phyloP scores from a whole-genome alignment of 1,140 invertebrate genomes.

The Teleogryllus occipitalis region DNA sequence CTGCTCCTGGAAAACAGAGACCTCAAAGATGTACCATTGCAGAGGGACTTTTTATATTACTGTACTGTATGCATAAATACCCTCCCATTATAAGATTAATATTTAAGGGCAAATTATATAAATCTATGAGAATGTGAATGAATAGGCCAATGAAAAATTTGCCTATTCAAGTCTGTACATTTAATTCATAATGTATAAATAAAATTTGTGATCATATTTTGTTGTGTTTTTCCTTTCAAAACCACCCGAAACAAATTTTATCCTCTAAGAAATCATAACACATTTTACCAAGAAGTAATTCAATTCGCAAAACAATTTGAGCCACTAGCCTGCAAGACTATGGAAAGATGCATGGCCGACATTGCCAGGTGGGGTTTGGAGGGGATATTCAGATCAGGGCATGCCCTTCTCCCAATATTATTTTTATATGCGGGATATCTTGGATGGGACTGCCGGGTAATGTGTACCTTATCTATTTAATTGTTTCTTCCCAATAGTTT shows the following conservation, averaged over 20 bases:
- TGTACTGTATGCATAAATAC: constrained; percentile 11
- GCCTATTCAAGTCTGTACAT: constrained; percentile 23
- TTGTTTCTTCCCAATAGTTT: no score
- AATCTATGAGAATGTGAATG: constrained; percentile 12
- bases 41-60: constrained; percentile 10
- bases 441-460: no score
- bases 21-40: constrained; percentile 7
- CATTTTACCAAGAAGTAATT: background rate
- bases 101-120: constrained; percentile 8
- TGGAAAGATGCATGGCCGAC: no score
- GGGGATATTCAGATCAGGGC: no score
- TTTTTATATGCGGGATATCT: no score
- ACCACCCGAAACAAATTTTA: background rate
- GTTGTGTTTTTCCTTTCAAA: background rate
- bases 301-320: no score
- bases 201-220: constrained; percentile 25
- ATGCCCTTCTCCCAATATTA: no score
- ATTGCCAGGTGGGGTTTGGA: no score
- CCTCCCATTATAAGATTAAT: constrained; percentile 5
- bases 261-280: background rate
- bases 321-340: no score
- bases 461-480: no score
- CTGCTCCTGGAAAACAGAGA: constrained; percentile 3
- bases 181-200: constrained; percentile 26
- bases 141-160: constrained; percentile 14